phyloP scores from a whole-genome alignment of 2,888 invertebrate species.

The Dasysyrphus tricinctus region DNA sequence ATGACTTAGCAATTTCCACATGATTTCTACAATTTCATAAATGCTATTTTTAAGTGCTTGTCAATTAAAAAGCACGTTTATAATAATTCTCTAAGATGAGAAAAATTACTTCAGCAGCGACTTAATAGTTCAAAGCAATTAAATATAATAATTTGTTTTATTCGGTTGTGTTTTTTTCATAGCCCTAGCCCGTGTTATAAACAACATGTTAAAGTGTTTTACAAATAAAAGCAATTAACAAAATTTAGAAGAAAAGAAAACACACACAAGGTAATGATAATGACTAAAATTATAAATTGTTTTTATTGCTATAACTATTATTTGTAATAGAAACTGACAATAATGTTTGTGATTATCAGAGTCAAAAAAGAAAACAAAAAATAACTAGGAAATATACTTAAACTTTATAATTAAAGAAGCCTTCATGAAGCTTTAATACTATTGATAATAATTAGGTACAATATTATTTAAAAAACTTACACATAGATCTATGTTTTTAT shows the following conservation, averaged over 20 bases:
- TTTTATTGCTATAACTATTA: background rate
- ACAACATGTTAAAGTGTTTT: slow-evolving; percentile 11
- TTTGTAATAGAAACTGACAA: slow-evolving; percentile 18
- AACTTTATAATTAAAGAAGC: slow-evolving; percentile 9
- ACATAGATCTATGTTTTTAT: background rate
- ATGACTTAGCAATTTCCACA: background rate
- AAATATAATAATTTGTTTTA: slow-evolving; percentile 1
- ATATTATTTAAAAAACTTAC: background rate
- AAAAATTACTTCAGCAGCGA: background rate
- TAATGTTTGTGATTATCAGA: background rate
- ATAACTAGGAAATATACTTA: slow-evolving; percentile 1
- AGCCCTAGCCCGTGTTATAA: background rate
- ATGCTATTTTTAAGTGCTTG: slow-evolving; percentile 4
- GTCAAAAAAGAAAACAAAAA: background rate
- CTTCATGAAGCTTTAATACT: background rate
- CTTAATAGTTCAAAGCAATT: slow-evolving; percentile 9
- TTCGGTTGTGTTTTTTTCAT: slow-evolving; percentile 2
- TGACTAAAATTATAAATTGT: background rate
- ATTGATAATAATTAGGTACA: background rate
- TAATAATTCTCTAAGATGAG: background rate
- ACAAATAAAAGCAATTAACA: slow-evolving; percentile 22
- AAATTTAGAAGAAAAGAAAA: background rate
- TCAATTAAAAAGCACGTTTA: slow-evolving; percentile 3
- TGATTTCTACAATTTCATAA: slow-evolving; percentile 1
- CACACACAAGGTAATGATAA: background rate